Evolutionary conservation across 2,797 vertebrate genomes (phyloP).

Genomic region (Podarcis lilfordi): DNA sequence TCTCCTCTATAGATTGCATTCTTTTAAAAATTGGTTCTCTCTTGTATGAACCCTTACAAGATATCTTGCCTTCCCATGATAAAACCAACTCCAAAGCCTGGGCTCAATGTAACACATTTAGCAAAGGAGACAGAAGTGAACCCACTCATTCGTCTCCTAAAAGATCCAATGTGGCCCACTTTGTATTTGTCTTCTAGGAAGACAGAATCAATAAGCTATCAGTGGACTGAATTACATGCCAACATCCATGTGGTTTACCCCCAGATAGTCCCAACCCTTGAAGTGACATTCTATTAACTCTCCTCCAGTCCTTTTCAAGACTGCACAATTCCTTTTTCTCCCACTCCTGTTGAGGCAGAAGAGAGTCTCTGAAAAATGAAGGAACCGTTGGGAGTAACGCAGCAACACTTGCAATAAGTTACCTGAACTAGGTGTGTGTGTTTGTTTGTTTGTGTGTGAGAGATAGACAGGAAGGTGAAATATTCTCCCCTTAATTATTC

Average conservation of each 20-base stretch:
- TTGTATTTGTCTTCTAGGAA: not conserved
- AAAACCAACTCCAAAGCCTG: not conserved
- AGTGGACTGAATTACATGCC: not conserved
- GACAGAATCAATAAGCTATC: conserved; percentile 9
- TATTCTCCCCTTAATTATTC: too few relatives aligned
- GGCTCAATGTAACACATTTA: not conserved
- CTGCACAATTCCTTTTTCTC: not conserved
- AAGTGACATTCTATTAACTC: not conserved
- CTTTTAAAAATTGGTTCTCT: not conserved
- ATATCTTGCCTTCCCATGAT: not conserved
- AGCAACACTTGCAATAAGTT: too few relatives aligned
- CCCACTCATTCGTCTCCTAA: not conserved
- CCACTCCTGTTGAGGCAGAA: not conserved
- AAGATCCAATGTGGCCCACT: not conserved
- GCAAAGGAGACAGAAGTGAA: not conserved
- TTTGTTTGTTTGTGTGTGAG: too few relatives aligned
- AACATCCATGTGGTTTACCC: not conserved
- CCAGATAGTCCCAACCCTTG: not conserved
- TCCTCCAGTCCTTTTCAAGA: not conserved
- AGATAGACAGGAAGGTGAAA: too few relatives aligned
- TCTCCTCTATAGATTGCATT: not conserved
- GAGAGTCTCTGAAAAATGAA: not conserved
- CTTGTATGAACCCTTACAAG: not conserved
- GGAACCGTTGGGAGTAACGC: too few relatives aligned
- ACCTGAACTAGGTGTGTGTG: too few relatives aligned